Evolutionary conservation across 2,797 vertebrate genomes (phyloP), one percentile per base, ranked within the genome.

Genomic region (Decapterus maruadsi): DNA sequence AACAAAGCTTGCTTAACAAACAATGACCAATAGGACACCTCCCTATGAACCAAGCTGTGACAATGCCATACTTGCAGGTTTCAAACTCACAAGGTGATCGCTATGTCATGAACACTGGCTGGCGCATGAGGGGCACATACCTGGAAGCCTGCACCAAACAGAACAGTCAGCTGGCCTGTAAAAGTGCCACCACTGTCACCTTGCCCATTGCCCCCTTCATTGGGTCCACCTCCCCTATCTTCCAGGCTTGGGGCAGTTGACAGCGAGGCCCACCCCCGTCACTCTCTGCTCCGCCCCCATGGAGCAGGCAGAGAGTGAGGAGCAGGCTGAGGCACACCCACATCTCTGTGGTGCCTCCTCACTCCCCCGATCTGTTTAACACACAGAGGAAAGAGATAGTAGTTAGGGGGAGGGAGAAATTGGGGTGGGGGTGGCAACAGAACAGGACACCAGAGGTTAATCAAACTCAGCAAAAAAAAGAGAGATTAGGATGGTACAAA

Each of bases 111-210:
- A 2, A 63, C 3, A 1, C 12, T 60, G 16, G 14, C 20, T 17
- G 12, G 53, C 6, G 19, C 3, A 26, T 22, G 34, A 29, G 4
- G 26, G 9, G 0, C 20, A 61, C 64, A 77, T 88, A 99, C 98
- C 95, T 96, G 90, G 96, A 95, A 2, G 98, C 98, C 97, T 99
- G 98, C 94, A 91, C 89, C 92, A 97, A 80, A 65, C 98, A 99
- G 90, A 97, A 91, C 20, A 93, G 92, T 97, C 98, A 99, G 95
- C 96, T 99, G 68, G 98, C 97, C 81, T 98, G 95, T 3, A 99
- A 92, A 36, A 97, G 97, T 12, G 96, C 96, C 61, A 99, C 96
- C 72, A 99, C 96, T 0, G 95, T 97, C 90, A 99, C 97, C 0
- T 19, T 87, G 1, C 97, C 97, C 58, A 82, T 81, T 0, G 96